phyloP scores from a whole-genome alignment of 2,797 vertebrate genomes.

The Myotis vivesi region DNA sequence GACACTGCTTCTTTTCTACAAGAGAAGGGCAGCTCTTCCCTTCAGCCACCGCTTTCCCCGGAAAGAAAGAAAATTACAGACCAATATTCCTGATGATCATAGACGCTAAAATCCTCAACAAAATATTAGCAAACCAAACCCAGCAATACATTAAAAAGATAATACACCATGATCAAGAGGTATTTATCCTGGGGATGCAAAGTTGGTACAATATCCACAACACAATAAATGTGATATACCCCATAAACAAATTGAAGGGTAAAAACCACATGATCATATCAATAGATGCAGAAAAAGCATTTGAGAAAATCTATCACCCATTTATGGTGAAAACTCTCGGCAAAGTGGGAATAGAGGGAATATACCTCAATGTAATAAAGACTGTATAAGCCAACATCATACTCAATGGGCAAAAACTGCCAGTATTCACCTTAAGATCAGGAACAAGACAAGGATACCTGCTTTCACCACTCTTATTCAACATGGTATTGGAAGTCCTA shows the following conservation, averaged over 20 bases:
- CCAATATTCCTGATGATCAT: background rate
- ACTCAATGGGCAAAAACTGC: background rate
- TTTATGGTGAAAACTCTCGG: background rate
- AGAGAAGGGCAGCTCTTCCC: background rate
- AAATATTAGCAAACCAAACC: background rate
- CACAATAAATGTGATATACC: background rate
- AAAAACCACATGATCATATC: background rate
- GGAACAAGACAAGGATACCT: background rate
- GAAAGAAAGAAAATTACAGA: background rate
- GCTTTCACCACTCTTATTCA: background rate
- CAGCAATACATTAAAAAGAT: background rate
- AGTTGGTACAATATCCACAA: background rate
- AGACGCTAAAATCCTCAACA: background rate
- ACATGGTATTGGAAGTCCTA: background rate
- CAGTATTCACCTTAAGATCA: background rate
- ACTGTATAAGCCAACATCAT: background rate
- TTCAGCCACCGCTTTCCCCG: background rate
- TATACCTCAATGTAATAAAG: background rate
- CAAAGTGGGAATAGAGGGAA: background rate
- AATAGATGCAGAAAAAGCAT: background rate
- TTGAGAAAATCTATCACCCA: background rate
- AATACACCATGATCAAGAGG: background rate
- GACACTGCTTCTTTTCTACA: background rate
- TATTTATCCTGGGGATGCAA: background rate
- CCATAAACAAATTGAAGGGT: background rate